Evolutionary conservation across 2,113 vertebrate genomes (phyloP).

Genomic region (Dasypus novemcinctus): DNA sequence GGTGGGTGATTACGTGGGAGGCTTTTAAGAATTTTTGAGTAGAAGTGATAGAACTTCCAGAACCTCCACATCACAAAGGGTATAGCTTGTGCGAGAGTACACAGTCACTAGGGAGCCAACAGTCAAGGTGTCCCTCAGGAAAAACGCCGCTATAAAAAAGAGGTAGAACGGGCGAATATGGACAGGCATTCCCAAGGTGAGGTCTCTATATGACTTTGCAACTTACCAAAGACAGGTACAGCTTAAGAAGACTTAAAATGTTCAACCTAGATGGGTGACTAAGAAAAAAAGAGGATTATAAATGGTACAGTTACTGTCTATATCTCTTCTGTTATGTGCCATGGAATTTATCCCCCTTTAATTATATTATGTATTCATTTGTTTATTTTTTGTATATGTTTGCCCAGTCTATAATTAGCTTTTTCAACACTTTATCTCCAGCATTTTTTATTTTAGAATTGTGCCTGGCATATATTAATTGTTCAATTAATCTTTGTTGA

Average conservation of each 20-base stretch:
- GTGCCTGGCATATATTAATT: background rate
- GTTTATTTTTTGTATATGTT: background rate
- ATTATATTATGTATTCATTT: background rate
- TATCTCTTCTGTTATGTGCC: background rate
- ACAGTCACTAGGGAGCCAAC: background rate
- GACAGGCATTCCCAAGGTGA: background rate
- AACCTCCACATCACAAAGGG: too few relatives aligned
- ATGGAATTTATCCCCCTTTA: background rate
- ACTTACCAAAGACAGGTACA: background rate
- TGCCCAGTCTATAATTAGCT: background rate
- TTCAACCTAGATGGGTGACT: background rate
- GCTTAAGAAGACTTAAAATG: background rate
- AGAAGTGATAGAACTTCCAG: too few relatives aligned
- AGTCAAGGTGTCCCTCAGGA: background rate
- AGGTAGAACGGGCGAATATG: background rate
- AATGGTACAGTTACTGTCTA: background rate
- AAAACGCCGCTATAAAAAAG: background rate
- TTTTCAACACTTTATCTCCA: background rate
- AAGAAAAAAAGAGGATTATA: background rate
- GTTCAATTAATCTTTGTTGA: background rate
- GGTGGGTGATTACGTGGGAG: too few relatives aligned
- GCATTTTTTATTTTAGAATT: background rate
- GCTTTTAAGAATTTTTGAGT: background rate
- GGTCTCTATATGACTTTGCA: accelerated
- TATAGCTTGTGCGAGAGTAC: too few relatives aligned